phyloP scores from a whole-genome alignment of 2,113 vertebrate genomes.

The Corythoichthys intestinalis region DNA sequence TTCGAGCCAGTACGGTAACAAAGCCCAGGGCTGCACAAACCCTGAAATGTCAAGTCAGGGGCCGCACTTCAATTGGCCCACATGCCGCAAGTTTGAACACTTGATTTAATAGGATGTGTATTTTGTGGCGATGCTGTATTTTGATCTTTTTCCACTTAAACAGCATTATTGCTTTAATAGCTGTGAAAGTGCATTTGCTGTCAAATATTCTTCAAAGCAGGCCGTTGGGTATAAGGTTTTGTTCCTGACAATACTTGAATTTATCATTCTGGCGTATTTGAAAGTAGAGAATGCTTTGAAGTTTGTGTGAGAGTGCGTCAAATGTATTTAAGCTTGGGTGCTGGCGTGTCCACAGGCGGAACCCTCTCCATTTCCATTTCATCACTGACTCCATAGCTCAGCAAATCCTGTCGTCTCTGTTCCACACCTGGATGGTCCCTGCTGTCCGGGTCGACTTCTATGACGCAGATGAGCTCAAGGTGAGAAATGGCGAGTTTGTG shows the following conservation, averaged over 20 bases:
- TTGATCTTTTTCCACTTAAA: background rate
- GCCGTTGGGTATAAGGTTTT: background rate
- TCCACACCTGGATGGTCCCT: conserved; percentile 98
- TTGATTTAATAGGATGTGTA: too few relatives aligned
- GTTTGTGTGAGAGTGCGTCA: background rate
- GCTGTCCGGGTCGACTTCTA: conserved; percentile 95
- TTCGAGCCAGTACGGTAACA: too few relatives aligned
- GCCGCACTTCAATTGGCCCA: too few relatives aligned
- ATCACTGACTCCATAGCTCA: conserved; percentile 94
- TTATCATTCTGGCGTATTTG: conserved; percentile 2
- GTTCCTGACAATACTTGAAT: background rate
- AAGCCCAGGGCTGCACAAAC: too few relatives aligned
- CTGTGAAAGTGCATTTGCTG: background rate
- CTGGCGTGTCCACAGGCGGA: conserved; percentile 75
- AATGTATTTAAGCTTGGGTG: background rate
- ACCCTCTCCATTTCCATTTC: conserved; percentile 97
- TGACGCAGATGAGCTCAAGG: conserved; percentile 96
- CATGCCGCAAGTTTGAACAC: too few relatives aligned
- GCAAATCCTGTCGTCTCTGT: conserved; percentile 91
- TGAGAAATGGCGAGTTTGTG: conserved; percentile 47
- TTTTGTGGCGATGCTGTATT: too few relatives aligned
- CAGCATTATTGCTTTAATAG: background rate
- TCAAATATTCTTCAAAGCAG: conserved; percentile 1
- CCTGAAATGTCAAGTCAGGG: too few relatives aligned
- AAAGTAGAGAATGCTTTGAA: conserved; percentile 7